Percentiles rank a stretch among this genome's conserved stretches.
These are phyloP conservation scores for Eristalis arbustorum DNA, from an alignment of 2,888 invertebrate genomes.

Conservation along the genomic window DNA sequence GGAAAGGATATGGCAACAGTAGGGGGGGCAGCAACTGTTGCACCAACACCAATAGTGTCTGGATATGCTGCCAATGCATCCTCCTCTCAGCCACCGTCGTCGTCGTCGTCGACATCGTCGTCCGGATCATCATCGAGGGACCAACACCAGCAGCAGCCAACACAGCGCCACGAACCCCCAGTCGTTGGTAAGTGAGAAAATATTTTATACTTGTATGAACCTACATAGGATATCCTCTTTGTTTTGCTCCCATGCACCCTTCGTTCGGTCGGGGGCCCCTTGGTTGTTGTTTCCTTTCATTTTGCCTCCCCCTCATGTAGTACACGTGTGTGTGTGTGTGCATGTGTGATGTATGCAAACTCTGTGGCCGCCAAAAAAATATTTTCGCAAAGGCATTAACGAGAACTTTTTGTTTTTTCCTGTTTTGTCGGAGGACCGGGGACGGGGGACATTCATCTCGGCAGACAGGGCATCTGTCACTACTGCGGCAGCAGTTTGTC, in stretches of 20 bases:
- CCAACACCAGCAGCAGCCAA: constrained; percentile 54
- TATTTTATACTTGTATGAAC: constrained; percentile 44
- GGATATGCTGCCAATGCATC: constrained; percentile 40
- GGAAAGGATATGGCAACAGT: constrained; percentile 73
- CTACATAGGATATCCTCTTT: neutral
- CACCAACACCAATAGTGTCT: constrained; percentile 62
- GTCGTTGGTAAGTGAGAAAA: constrained; percentile 62
- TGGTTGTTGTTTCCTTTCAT: neutral
- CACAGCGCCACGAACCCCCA: constrained; percentile 41
- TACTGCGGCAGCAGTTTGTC: constrained; percentile 21
- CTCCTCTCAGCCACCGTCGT: constrained; percentile 29
- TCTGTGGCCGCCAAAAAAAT: constrained; percentile 23
- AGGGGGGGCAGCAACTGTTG: constrained; percentile 65
- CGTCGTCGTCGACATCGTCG: neutral
- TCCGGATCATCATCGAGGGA: constrained; percentile 58
- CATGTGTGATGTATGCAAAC: constrained; percentile 35
- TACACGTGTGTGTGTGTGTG: too few relatives aligned
- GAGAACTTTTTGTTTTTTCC: neutral
- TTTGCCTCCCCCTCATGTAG: neutral
- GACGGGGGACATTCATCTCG: constrained; percentile 26
- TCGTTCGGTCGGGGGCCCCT: neutral
- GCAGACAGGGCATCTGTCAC: constrained; percentile 49
- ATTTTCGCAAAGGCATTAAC: constrained; percentile 22
- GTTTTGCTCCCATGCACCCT: neutral
- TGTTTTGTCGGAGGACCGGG: neutral